phyloP scores from a whole-genome alignment of 2,888 invertebrate genomes.

The Dynastes maya region DNA sequence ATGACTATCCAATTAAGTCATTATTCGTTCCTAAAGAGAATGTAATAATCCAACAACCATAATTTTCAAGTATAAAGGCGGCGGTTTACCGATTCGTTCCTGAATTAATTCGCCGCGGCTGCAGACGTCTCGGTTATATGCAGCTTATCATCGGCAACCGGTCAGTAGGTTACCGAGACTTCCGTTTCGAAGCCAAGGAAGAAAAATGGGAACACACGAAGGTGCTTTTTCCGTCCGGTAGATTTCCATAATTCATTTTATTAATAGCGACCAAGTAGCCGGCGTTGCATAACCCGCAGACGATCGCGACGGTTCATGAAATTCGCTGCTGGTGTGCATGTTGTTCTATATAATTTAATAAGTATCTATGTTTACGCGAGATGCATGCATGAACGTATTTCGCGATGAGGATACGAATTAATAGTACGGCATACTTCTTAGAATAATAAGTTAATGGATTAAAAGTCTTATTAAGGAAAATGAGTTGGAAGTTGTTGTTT shows the following conservation, averaged over 20 bases:
- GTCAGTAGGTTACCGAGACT: constrained; percentile 34
- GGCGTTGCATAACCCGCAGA: neutral
- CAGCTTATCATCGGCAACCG: neutral
- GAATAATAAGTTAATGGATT: neutral
- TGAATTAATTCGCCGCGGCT: neutral
- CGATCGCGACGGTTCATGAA: neutral
- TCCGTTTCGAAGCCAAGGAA: neutral
- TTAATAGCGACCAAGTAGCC: constrained; percentile 1
- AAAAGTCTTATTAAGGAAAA: neutral
- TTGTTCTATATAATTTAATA: constrained; percentile 19
- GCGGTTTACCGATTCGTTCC: neutral
- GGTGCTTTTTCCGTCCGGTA: constrained; percentile 10
- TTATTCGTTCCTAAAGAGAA: neutral
- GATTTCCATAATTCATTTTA: constrained; percentile 35
- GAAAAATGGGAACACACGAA: constrained; percentile 38
- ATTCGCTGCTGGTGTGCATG: constrained; percentile 4
- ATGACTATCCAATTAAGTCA: neutral
- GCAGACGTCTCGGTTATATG: neutral
- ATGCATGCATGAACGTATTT: neutral
- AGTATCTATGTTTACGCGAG: neutral
- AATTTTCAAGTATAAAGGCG: neutral
- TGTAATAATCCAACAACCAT: no score
- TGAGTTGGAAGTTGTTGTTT: neutral
- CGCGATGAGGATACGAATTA: neutral
- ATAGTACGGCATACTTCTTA: neutral